phyloP scores from a whole-genome alignment of 2,888 invertebrate genomes.

The Toxonevra muliebris region DNA sequence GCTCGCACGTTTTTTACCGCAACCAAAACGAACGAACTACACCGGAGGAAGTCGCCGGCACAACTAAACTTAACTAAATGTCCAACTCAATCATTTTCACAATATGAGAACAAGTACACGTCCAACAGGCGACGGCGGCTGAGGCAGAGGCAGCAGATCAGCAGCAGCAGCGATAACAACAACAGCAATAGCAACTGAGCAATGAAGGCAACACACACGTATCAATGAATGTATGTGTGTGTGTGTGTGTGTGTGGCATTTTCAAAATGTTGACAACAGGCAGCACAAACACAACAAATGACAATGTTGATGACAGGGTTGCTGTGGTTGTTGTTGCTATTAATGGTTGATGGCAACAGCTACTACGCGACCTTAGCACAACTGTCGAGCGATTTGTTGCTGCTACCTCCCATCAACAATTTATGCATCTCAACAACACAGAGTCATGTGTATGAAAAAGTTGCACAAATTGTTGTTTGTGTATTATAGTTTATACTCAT shows the following conservation, averaged over 20 bases:
- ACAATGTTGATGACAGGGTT: neutral
- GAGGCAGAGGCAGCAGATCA: neutral
- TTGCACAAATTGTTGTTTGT: too few species aligned
- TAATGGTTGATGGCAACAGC: too few species aligned
- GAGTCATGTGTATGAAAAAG: too few species aligned
- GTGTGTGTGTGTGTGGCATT: neutral
- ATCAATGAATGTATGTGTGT: neutral
- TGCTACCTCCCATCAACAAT: too few species aligned
- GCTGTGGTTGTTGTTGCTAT: too few species aligned
- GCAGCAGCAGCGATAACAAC: neutral
- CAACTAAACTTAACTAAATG: constrained; percentile 34
- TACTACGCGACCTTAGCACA: too few species aligned
- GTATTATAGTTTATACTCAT: too few species aligned
- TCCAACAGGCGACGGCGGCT: neutral
- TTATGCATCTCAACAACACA: too few species aligned
- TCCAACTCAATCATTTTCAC: too few species aligned
- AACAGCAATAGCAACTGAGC: neutral
- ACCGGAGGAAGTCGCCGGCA: constrained; percentile 47
- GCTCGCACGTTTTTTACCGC: too few species aligned
- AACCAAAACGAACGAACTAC: constrained; percentile 34
- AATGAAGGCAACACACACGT: neutral
- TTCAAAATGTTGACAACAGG: neutral
- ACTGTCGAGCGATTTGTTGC: too few species aligned
- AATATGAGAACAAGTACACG: neutral
- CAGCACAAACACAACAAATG: constrained; percentile 1